A percentile compares a stretch with the other conserved stretches of the same genome.
phyloP scores from a whole-genome alignment of 2,797 vertebrate genomes.

The Hydrolagus colliei region DNA sequence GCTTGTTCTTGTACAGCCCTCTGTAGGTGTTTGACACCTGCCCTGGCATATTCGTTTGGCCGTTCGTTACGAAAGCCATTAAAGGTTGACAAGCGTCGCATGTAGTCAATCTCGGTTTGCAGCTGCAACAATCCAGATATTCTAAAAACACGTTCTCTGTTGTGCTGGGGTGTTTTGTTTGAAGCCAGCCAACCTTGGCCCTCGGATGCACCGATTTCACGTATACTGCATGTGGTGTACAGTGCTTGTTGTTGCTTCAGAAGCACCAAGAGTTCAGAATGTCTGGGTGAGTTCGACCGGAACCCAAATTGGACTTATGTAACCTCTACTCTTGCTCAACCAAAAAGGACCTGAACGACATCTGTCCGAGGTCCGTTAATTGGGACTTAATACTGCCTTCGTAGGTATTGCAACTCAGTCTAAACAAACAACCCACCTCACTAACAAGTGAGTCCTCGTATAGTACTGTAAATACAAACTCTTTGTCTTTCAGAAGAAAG shows the following conservation, averaged over 20 bases:
- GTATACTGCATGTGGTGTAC: too few relatives aligned
- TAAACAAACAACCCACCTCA: too few relatives aligned
- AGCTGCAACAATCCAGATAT: not conserved
- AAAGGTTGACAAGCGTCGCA: too few relatives aligned
- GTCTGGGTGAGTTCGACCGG: not conserved
- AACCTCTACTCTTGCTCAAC: not conserved
- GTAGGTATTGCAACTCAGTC: too few relatives aligned
- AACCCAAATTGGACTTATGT: conserved; percentile 1
- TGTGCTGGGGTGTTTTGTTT: not conserved
- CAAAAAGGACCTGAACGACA: not conserved
- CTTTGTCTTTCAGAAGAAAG: not conserved
- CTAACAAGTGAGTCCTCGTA: too few relatives aligned
- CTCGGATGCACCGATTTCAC: not conserved
- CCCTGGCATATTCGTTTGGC: too few relatives aligned
- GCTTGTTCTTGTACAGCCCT: too few relatives aligned
- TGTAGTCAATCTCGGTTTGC: not conserved
- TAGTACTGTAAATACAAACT: not conserved
- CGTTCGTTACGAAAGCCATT: not conserved
- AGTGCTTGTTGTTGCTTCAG: not conserved
- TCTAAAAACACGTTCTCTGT: not conserved
- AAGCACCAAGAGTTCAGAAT: not conserved
- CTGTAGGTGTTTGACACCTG: too few relatives aligned
- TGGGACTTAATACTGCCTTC: not conserved
- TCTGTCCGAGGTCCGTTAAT: not conserved
- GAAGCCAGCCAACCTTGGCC: conserved; percentile 8